A percentile compares a stretch with the other conserved stretches of the same genome.
Evolutionary conservation across 1,140 invertebrate species (phyloP).

Genomic region (Oryctes rhinoceros): DNA sequence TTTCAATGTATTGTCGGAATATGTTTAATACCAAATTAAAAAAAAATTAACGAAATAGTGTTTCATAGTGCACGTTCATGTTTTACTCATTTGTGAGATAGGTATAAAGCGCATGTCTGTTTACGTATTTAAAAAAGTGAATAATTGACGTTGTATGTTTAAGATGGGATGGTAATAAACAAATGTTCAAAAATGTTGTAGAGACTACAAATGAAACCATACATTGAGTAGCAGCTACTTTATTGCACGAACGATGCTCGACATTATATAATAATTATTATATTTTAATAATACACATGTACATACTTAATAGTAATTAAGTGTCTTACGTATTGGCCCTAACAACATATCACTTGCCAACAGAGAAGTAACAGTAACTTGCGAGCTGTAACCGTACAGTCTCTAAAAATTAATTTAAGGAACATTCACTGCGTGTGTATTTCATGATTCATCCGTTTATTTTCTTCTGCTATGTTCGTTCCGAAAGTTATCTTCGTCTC

Average conservation of each 20-base stretch:
- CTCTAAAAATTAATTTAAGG: slow-evolving; percentile 31
- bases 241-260: slow-evolving; percentile 40
- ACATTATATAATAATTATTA: slow-evolving; percentile 22
- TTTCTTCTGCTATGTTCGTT: neutral
- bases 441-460: neutral
- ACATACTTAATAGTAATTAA: slow-evolving; percentile 36
- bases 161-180: too few relatives aligned
- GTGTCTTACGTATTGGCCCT: slow-evolving; percentile 35
- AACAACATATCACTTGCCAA: slow-evolving; percentile 41
- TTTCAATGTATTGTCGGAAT: too few relatives aligned
- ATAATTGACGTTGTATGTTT: too few relatives aligned
- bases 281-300: slow-evolving; percentile 39
- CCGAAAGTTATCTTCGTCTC: too few relatives aligned
- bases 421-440: slow-evolving; percentile 20
- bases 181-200: too few relatives aligned
- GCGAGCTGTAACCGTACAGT: slow-evolving; percentile 30
- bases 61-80: too few relatives aligned
- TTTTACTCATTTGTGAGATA: too few relatives aligned
- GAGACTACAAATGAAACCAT: neutral
- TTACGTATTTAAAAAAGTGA: too few relatives aligned
- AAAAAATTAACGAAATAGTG: too few relatives aligned
- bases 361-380: slow-evolving; percentile 25
- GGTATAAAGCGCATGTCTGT: too few relatives aligned
- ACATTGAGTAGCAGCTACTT: slow-evolving; percentile 35
- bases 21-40: too few relatives aligned